Evolutionary conservation across 2,797 vertebrate genomes (phyloP), one percentile per base, ranked within the genome.

Genomic region (Micrastur ruficollis): DNA sequence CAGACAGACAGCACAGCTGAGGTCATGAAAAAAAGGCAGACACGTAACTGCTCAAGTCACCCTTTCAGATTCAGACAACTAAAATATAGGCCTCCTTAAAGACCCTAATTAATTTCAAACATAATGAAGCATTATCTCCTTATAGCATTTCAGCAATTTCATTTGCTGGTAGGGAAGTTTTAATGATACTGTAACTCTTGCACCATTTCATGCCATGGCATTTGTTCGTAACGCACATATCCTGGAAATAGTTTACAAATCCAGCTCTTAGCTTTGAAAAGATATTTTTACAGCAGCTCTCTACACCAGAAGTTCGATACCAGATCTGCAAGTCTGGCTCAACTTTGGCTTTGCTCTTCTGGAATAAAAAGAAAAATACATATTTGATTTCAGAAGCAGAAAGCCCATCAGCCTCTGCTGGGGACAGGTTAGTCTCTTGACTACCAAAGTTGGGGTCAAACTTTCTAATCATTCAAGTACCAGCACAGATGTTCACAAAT

Each of bases 181-280:
- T 47, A 56, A 62, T 2, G 27, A 29, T 17, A n/a, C 32, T 6
- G 18, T 7, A 56, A 38, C 31, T 32, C 50, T 14, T 22, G 16
- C 16, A 14, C 50, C 9, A 6, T 46, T 31, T 59, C 18, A 8
- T 2, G 8, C 32, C 61, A 8, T 5, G 5, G 0, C 10, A 4
- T 27, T 46, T 17, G 8, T 53, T 59, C 36, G 22, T 44, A 42
- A 31, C 0, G 5, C 50, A 5, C 1, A 0, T 5, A 23, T 15
- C 32, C 66, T 29, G 18, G 50, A 47, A 80, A 47, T 3, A 21
- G 20, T 22, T 61, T 6, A 15, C 19, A 40, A 68, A 81, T 26
- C 19, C 55, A 85, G 31, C 27, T 82, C 52, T 31, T 8, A 3
- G 8, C 13, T 49, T 21, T 23, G 34, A 20, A 36, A 40, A 61